Base-by-base conservation (phyloP, 2,797 vertebrate genomes). In the Hyperoplus immaculatus region DNA sequence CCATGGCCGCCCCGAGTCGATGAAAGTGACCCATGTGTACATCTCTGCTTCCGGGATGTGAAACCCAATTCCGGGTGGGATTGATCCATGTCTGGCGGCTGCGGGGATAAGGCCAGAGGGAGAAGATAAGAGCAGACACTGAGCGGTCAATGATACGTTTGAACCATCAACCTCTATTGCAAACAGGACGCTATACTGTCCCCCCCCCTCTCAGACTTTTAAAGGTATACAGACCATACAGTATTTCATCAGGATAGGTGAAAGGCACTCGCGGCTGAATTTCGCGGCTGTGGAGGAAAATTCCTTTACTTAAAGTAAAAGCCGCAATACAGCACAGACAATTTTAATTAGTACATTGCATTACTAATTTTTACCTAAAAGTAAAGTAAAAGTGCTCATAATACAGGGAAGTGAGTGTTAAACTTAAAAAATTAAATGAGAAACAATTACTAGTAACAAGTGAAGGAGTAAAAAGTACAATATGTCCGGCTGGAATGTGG, bases 11-110 rank as follows among this genome's bases (percentile, higher is more conserved):
- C 79, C 83, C 5, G 47, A 86, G 85, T 84, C 87, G 61, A 91
- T 91, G 90, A 92, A 90, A 94, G 88, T 88, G 91, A 90, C 89
- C 92, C 85, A 71, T 89, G 89, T 92, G 88, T 87, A 90, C 85
- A 75, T 89, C 87, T 77, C 71, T 78, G 89, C 90, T 93, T 95
- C 93, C 91, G 88, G 92, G 88, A 94, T 72, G 86, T 89, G 93
- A 92, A 94, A 94, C 91, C 84, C 74, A 90, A 94, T 91, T 92
- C 92, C 80, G 78, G 87, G 82, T 75, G 87, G 88, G 92, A 95
- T 94, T 93, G 94, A 95, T 94, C 89, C 81, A 72, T 81, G 90
- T 94, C 91, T 93, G 89, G 91, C 83, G 85, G 8, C 85, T 78
- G 85, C 53, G 8, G 85, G 90, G 86, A 88, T 84, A 80, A 90